Evolutionary conservation across 2,797 vertebrate genomes (phyloP).

Genomic region (Helostoma temminkii): DNA sequence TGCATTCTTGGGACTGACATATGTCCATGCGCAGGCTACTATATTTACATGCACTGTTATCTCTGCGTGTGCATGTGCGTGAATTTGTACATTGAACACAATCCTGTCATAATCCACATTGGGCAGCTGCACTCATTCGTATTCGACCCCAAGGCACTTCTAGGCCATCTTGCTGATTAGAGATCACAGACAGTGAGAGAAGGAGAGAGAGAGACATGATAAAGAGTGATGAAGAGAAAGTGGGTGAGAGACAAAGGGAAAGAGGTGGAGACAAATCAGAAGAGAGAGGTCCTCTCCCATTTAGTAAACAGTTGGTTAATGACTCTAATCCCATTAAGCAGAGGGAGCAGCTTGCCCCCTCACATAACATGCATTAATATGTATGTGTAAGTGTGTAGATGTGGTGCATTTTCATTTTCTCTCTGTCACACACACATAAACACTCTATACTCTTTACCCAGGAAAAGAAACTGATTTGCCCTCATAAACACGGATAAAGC

Average conservation of each 20-base stretch:
- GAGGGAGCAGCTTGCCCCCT: slow-evolving; percentile 59
- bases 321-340: slow-evolving; percentile 80
- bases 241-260: slow-evolving; percentile 41
- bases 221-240: slow-evolving; percentile 37
- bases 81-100: slow-evolving; percentile 45
- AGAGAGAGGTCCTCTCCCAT: slow-evolving; percentile 63
- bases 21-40: slow-evolving; percentile 28
- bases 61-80: slow-evolving; percentile 35
- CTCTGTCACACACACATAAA: slow-evolving; percentile 5
- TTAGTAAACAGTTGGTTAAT: slow-evolving; percentile 81
- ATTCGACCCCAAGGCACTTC: slow-evolving; percentile 75
- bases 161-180: slow-evolving; percentile 70
- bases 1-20: slow-evolving; percentile 61
- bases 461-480: slow-evolving; percentile 70
- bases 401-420: slow-evolving; percentile 27
- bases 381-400: slow-evolving; percentile 49
- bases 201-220: slow-evolving; percentile 45
- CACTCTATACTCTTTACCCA: slow-evolving; percentile 26
- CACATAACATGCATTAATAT: slow-evolving; percentile 71
- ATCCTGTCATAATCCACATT: slow-evolving; percentile 68
- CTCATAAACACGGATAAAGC: slow-evolving; percentile 62
- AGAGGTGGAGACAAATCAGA: slow-evolving; percentile 51
- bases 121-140: slow-evolving; percentile 78
- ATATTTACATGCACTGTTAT: slow-evolving; percentile 46
- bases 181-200: slow-evolving; percentile 65